These are phyloP conservation scores for Microctonus hyperodae DNA, from an alignment of 2,888 invertebrate species.

Conservation along the genomic window DNA sequence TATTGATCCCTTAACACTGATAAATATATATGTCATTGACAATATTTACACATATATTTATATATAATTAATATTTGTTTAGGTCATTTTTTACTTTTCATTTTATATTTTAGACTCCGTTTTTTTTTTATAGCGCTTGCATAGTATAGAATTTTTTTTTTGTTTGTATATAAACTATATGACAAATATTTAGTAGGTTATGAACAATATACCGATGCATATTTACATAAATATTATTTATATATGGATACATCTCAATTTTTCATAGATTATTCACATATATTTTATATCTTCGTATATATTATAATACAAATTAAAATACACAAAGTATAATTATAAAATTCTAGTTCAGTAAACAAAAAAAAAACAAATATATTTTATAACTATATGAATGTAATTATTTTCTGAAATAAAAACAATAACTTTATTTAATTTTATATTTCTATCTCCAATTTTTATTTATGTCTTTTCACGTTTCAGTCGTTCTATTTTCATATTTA, in stretches of 20 bases:
- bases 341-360: not conserved
- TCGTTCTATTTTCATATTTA: too few species aligned
- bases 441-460: too few species aligned
- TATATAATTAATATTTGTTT: not conserved
- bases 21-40: not conserved
- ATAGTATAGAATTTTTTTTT: too few species aligned
- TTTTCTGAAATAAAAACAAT: too few species aligned
- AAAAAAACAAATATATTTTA: not conserved
- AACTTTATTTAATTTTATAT: not conserved
- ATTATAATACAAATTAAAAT: not conserved
- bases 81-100: not conserved
- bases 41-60: not conserved
- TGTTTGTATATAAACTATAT: conserved; percentile 5
- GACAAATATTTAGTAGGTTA: not conserved
- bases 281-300: not conserved
- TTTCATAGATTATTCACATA: not conserved
- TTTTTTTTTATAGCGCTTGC: not conserved
- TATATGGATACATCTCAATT: not conserved
- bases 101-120: not conserved
- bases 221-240: conserved; percentile 14
- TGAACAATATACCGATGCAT: conserved; percentile 7
- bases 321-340: not conserved
- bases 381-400: not conserved
- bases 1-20: conserved; percentile 5
- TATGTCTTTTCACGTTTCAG: too few species aligned